phyloP scores from a whole-genome alignment of 2,797 vertebrate species.

The Phoxinus dragarum region DNA sequence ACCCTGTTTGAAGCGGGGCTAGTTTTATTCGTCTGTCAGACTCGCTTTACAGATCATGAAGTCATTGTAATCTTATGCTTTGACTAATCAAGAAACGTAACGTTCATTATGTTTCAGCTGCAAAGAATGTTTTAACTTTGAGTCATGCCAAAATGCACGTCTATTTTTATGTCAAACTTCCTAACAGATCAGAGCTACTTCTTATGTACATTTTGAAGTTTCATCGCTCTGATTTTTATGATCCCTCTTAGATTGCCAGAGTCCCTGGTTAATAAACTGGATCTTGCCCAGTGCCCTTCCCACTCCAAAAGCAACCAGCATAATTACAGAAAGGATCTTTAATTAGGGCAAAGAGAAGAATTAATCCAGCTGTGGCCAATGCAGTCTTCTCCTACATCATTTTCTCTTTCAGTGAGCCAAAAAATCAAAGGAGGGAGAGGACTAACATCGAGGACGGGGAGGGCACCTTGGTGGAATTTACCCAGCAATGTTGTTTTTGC shows the following conservation, averaged over 20 bases:
- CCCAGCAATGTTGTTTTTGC: constrained; percentile 35
- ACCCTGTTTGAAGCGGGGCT: constrained; percentile 49
- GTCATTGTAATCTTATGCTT: not conserved
- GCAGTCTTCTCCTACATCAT: constrained; percentile 58
- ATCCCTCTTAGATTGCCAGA: constrained; percentile 57
- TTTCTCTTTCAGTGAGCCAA: constrained; percentile 62
- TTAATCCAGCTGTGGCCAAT: constrained; percentile 62
- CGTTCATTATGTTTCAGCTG: not conserved
- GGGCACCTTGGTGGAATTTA: constrained; percentile 49
- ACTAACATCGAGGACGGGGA: constrained; percentile 35
- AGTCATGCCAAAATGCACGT: not conserved
- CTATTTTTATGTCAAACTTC: not conserved
- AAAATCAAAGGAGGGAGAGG: constrained; percentile 55
- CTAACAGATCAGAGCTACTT: constrained; percentile 49
- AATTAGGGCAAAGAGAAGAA: constrained; percentile 69
- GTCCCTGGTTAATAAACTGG: constrained; percentile 66
- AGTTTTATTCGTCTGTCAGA: constrained; percentile 51
- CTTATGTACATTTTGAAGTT: constrained; percentile 53
- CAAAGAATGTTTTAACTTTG: constrained; percentile 20
- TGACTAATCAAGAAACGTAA: not conserved
- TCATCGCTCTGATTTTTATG: constrained; percentile 57
- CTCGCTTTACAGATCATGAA: constrained; percentile 30
- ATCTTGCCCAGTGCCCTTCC: constrained; percentile 61
- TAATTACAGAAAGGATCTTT: constrained; percentile 69
- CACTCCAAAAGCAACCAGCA: constrained; percentile 61